These are phyloP conservation scores for Arenicola marina DNA, from an alignment of 2,888 invertebrate genomes.

Conservation along the genomic window DNA sequence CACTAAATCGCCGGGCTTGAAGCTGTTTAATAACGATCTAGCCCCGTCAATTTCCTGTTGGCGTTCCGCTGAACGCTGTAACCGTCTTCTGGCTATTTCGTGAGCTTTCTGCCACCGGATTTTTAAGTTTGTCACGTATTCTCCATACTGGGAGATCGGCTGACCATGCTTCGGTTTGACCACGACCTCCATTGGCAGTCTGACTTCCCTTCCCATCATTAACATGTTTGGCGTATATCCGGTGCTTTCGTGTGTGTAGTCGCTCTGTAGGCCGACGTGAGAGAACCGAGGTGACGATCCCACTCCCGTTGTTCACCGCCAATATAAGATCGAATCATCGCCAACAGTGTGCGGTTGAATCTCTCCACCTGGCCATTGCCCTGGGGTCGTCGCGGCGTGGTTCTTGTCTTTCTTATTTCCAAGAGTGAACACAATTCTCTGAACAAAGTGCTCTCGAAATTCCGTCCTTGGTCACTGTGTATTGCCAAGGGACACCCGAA, in stretches of 20 bases:
- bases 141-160: neutral
- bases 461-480: too few relatives aligned
- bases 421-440: too few relatives aligned
- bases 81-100: constrained; percentile 5
- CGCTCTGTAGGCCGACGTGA: constrained; percentile 28
- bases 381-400: constrained; percentile 20
- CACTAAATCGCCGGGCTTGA: neutral
- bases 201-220: constrained; percentile 27
- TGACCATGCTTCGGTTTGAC: constrained; percentile 1
- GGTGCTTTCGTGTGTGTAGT: constrained; percentile 25
- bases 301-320: constrained; percentile 21
- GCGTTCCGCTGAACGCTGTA: neutral
- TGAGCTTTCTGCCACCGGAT: constrained; percentile 9
- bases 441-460: too few relatives aligned
- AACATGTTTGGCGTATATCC: constrained; percentile 27
- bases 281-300: constrained; percentile 24
- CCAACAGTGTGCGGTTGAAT: constrained; percentile 22
- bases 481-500: too few relatives aligned
- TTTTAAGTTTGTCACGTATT: constrained; percentile 1
- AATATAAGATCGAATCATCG: constrained; percentile 27
- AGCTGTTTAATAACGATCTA: too few relatives aligned
- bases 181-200: constrained; percentile 23
- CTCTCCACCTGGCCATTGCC: constrained; percentile 28
- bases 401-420: constrained; percentile 20
- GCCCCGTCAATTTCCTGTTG: too few relatives aligned